Base-by-base conservation (phyloP, 1,140 invertebrate species). In the Leptopilina clavipes region DNA sequence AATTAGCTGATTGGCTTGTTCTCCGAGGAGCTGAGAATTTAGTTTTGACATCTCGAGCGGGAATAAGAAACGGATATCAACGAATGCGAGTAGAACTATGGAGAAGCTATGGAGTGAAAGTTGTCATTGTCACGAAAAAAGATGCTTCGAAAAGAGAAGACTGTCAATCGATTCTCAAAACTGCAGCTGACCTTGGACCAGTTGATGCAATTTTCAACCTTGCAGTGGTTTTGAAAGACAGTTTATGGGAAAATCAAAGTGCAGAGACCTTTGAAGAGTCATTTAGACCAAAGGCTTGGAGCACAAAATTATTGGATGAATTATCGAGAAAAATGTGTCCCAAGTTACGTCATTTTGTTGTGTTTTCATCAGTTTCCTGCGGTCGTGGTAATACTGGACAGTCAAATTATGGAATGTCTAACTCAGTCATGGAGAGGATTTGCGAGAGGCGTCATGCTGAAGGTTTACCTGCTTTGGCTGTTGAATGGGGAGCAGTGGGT, bases 171-270 rank as follows among this genome's bases (percentile, higher is more conserved):
- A 89, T 96, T 18, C 72, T 96, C 3, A 87, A 92, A 72, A 90
- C 92, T 43, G 92, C 94, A 0, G 84, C 82, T 1, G 84, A 90
- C 76, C 81, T 94, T 1, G 94, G 92, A 1, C 93, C 93, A 10
- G 91, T 97, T 56, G 94, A 93, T 56, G 95, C 92, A n/a, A 93
- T 97, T 37, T 97, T 96, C 86, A 95, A 97, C 86, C 88, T 96
- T 17, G 95, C 95, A 8, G 93, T 93, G 75, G 92, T 94, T 25
- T 81, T 93, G 3, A 90, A 88, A 73, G 93, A 93, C 56, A 84
- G 81, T 3, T 0, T 93, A 0, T 90, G 91, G 73, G 87, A 90
- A 70, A 92, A 93, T 78, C 92, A 93, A 85, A 92, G 90, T 0
- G 81, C 79, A 18, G 88, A 91, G 74, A 82, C 79, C 0, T 93